Percentiles rank a stretch among this genome's conserved stretches.
phyloP scores from a whole-genome alignment of 2,113 vertebrate genomes.

The Notarius quadriscutis region DNA sequence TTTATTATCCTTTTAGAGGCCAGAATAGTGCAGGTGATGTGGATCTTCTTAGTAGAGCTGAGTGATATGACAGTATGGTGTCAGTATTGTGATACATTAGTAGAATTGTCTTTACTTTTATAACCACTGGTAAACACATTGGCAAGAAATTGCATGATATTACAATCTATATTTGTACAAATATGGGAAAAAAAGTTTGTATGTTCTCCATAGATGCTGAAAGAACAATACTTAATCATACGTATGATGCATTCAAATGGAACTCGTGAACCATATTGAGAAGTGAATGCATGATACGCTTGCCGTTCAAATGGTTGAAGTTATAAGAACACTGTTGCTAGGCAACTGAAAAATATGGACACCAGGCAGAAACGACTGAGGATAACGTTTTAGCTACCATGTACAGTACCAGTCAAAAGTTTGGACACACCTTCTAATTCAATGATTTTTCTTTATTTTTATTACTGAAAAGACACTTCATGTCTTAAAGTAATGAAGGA shows the following conservation, averaged over 20 bases:
- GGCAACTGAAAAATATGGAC: slow-evolving; percentile 7
- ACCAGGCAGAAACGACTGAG: not conserved
- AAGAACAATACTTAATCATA: not conserved
- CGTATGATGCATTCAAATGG: not conserved
- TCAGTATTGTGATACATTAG: not conserved
- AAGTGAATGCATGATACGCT: not conserved
- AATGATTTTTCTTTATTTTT: too few relatives aligned
- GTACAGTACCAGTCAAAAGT: too few relatives aligned
- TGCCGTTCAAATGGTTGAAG: not conserved
- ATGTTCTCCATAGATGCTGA: not conserved
- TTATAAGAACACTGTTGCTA: not conserved
- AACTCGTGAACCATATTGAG: not conserved
- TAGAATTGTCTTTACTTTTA: not conserved
- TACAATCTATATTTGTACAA: not conserved
- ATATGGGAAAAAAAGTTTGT: not conserved
- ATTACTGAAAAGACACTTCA: too few relatives aligned
- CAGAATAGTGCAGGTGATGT: not conserved
- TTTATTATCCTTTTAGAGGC: not conserved
- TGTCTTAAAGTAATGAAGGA: too few relatives aligned
- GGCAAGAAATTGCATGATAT: not conserved
- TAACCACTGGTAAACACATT: not conserved
- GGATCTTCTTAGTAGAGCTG: not conserved
- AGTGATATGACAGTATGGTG: not conserved
- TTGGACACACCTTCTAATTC: too few relatives aligned
- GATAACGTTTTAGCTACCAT: not conserved